Base-by-base conservation (phyloP, 1,140 invertebrate species). In the Neoseiulus cucumeris region DNA sequence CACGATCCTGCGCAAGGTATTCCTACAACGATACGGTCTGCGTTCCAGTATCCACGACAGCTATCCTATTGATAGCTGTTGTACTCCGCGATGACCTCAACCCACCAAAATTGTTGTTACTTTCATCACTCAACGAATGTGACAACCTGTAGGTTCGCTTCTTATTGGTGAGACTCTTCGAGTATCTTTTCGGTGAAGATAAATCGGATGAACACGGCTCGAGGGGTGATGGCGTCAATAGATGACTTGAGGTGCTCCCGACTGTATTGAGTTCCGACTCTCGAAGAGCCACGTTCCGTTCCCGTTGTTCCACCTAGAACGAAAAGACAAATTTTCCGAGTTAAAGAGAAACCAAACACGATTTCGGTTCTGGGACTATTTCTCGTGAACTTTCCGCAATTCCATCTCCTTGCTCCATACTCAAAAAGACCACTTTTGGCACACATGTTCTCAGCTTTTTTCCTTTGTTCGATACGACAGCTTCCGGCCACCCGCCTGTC, bases 91-190 rank as follows among this genome's bases (percentile, higher is more conserved):
- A 59, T 1, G 51, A 29, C 33, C 51, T 25, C 22, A 59, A 9
- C 5, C 51, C 51, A 29, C 22, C 51, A 59, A 59, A 59, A 59
- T 25, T 59, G 22, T 33, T 25, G 22, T 59, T 59, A 33, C 33
- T 59, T 25, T 59, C 51, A 25, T 59, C 51, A 44, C 41, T 42
- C 18, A 42, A 42, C n/a, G 65, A 66, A 59, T 29, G 69, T 64
- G 51, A 59, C 25, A 59, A 33, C 14, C 30, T 39, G 68, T 45
- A 64, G 59, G 18, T 64, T 17, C 55, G 41, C 22, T 42, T 66
- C 64, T 65, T 70, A 65, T 66, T 69, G 69, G 41, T 70, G 18
- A 64, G 45, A 66, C 30, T 44, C 25, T 20, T 59, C 22, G 51
- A 17, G 22, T 29, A 59, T 25, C 51, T 12, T 25, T 59, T 59